A percentile compares a stretch with the other conserved stretches of the same genome.
phyloP scores from a whole-genome alignment of 2,888 invertebrate genomes.

The Cryptocheilus praepositus region DNA sequence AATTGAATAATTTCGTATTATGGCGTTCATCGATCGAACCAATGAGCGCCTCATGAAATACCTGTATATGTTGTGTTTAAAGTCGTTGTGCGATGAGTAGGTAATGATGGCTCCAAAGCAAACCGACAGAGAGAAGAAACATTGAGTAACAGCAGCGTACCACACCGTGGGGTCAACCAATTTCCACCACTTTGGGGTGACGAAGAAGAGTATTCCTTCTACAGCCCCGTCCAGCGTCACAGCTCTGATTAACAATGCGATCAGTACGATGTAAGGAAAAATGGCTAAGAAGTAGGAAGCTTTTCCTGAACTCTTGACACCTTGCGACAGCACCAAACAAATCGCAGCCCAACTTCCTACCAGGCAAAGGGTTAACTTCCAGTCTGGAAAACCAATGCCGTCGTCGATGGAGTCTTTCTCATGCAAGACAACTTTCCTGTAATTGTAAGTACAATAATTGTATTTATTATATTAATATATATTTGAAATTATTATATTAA shows the following conservation, averaged over 20 bases:
- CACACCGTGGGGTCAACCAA: slow-evolving; percentile 80
- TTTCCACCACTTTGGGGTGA: slow-evolving; percentile 81
- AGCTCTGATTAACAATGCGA: slow-evolving; percentile 79
- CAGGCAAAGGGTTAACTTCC: slow-evolving; percentile 77
- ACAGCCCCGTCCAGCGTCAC: slow-evolving; percentile 80
- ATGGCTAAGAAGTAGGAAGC: slow-evolving; percentile 84
- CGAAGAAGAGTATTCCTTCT: slow-evolving; percentile 81
- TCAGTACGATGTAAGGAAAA: slow-evolving; percentile 81
- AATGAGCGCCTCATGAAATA: slow-evolving; percentile 60
- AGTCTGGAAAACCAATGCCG: slow-evolving; percentile 78
- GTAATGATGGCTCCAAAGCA: slow-evolving; percentile 81
- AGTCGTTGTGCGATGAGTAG: slow-evolving; percentile 80
- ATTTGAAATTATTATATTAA: too few species aligned
- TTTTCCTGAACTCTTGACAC: slow-evolving; percentile 80
- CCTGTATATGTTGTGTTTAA: slow-evolving; percentile 79
- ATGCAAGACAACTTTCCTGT: slow-evolving; percentile 77
- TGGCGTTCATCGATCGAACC: too few species aligned
- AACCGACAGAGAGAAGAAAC: slow-evolving; percentile 80
- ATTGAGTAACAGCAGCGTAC: slow-evolving; percentile 81
- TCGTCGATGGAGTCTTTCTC: slow-evolving; percentile 76
- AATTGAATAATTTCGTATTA: too few species aligned
- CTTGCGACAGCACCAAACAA: slow-evolving; percentile 77
- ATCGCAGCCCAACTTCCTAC: slow-evolving; percentile 77
- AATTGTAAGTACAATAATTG: background rate
- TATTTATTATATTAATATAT: too few species aligned